Percentiles rank a stretch among this genome's conserved stretches.
These are phyloP conservation scores for Leptinotarsa rubiginosa DNA, from an alignment of 2,888 invertebrate genomes.

Conservation along the genomic window DNA sequence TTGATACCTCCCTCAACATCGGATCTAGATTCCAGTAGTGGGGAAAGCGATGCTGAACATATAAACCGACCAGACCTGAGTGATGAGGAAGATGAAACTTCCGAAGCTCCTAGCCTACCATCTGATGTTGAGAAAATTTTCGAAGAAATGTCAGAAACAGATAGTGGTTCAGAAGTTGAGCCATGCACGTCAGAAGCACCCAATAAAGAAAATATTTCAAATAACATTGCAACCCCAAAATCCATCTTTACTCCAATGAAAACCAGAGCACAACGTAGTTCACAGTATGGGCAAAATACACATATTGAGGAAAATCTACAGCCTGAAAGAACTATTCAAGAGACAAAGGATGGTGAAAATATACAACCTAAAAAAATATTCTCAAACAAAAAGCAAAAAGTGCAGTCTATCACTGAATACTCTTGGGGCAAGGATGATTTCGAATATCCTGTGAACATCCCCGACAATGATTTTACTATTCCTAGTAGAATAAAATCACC, in stretches of 20 bases:
- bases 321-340: slow-evolving; percentile 1
- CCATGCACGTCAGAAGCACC: slow-evolving; percentile 7
- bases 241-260: slow-evolving; percentile 10
- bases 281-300: slow-evolving; percentile 13
- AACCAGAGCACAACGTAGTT: slow-evolving; percentile 16
- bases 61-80: slow-evolving; percentile 13
- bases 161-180: slow-evolving; percentile 5
- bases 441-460: slow-evolving; percentile 30
- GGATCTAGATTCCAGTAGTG: slow-evolving; percentile 4
- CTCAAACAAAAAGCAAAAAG: slow-evolving; percentile 11
- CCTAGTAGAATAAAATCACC: slow-evolving; percentile 24
- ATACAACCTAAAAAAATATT: slow-evolving; percentile 8
- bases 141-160: slow-evolving; percentile 5
- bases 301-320: slow-evolving; percentile 9
- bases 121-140: slow-evolving; percentile 5
- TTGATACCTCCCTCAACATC: slow-evolving; percentile 8
- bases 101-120: slow-evolving; percentile 11
- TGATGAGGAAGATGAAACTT: neutral
- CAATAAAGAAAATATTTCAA: neutral
- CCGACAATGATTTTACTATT: slow-evolving; percentile 21
- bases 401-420: slow-evolving; percentile 3
- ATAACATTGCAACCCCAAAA: neutral
- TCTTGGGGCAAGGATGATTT: slow-evolving; percentile 9
- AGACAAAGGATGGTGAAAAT: slow-evolving; percentile 8
- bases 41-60: slow-evolving; percentile 15